phyloP scores from a whole-genome alignment of 2,888 invertebrate genomes.

The Diploptera punctata region DNA sequence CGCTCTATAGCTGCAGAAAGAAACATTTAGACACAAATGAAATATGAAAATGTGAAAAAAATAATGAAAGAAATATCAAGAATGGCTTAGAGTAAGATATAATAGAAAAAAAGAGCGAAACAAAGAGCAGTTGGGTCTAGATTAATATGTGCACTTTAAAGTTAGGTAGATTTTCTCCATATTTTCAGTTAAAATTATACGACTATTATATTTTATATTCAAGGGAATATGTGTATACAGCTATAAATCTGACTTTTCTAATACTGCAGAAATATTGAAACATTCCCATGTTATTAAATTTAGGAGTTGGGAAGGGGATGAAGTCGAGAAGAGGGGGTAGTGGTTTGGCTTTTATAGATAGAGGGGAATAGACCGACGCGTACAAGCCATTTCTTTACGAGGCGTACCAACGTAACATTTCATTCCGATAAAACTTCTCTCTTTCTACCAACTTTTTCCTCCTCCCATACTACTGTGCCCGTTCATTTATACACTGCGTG shows the following conservation, averaged over 20 bases:
- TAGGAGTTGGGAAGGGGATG: background rate
- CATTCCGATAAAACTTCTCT: conserved; percentile 31
- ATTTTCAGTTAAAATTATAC: background rate
- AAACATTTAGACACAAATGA: too few relatives aligned
- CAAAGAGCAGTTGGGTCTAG: too few relatives aligned
- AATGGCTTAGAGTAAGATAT: too few relatives aligned
- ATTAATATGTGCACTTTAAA: too few relatives aligned
- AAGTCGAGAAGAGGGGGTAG: too few relatives aligned
- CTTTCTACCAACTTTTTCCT: background rate
- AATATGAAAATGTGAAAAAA: too few relatives aligned
- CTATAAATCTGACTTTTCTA: conserved; percentile 12
- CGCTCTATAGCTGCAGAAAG: too few relatives aligned
- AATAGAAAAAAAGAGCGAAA: too few relatives aligned
- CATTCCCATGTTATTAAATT: conserved; percentile 16
- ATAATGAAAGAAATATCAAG: too few relatives aligned
- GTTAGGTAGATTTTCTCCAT: too few relatives aligned
- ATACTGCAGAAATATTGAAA: background rate
- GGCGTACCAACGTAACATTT: conserved; percentile 24
- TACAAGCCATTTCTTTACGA: conserved; percentile 22
- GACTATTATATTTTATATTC: too few relatives aligned
- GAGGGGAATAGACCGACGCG: background rate
- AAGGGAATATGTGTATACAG: background rate
- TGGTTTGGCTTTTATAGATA: background rate
- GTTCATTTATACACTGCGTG: too few relatives aligned
- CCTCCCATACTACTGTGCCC: background rate